Base-by-base conservation (phyloP, 2,888 invertebrate genomes). In the Danaus chrysippus region DNA sequence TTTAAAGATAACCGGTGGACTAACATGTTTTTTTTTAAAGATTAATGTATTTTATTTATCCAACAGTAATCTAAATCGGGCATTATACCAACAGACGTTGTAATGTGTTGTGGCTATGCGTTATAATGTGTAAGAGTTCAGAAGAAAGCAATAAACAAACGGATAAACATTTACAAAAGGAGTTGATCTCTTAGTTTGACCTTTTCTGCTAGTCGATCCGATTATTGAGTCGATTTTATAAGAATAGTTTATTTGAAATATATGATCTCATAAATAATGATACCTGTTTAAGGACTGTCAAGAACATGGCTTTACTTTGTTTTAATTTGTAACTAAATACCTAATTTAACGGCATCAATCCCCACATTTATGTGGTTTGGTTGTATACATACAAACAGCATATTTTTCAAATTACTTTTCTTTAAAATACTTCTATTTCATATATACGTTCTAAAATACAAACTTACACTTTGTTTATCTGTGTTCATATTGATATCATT, bases 131-230 rank as follows among this genome's bases (percentile, higher is more conserved):
- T 59, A 61, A 56, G 61, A 63, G 67, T 67, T 67, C 64, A 17
- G 65, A 61, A 62, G 63, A 66, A 65, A 65, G 63, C 64, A 64
- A 70, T 70, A 69, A 69, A 70, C 68, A 68, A 65, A 69, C 61
- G 62, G 65, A 68, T 66, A 68, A 69, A 69, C 69, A 67, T 67
- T 64, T 64, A 66, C 62, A 54, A 58, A 62, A 66, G 62, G 67
- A 70, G 62, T 62, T 61, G 64, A 70, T 67, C 63, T 61, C 63
- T 67, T 67, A 64, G 66, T 63, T 56, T 64, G 62, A 56, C 49
- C 62, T 63, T 62, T 62, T 62, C 58, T 68, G 69, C 68, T 67
- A 65, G 69, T 63, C 65, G 61, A 1, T 15, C 49, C 42, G 44
- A 56, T 41, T 34, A 41, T 58, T 46, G 43, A 34, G 61, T 46